Conservation (phyloP, 1,140 invertebrate genomes). For the Drosophila ohnishii region DNA sequence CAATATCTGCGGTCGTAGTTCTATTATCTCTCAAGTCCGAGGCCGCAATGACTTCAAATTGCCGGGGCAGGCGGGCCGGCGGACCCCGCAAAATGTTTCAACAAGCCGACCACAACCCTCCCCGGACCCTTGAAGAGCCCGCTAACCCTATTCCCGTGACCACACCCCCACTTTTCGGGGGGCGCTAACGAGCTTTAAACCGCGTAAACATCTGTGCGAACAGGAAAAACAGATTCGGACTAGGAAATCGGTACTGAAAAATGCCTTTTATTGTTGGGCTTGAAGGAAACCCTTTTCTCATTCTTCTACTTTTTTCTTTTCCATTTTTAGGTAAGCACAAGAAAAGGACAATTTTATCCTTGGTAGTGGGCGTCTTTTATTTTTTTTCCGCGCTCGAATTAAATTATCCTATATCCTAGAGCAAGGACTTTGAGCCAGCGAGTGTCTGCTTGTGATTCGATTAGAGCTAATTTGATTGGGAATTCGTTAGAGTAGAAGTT, state of each 20-base stretch:
- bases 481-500: slow-evolving; percentile 37
- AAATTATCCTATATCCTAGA: slow-evolving; percentile 32
- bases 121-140: background rate
- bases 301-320: background rate
- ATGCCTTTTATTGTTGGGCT: slow-evolving; percentile 32
- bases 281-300: slow-evolving; percentile 29
- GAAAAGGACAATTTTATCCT: slow-evolving; percentile 34
- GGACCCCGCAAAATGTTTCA: slow-evolving; percentile 55
- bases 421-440: slow-evolving; percentile 13
- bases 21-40: slow-evolving; percentile 68
- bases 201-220: slow-evolving; percentile 72
- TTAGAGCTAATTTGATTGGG: slow-evolving; percentile 47
- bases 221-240: slow-evolving; percentile 47
- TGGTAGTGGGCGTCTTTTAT: slow-evolving; percentile 18
- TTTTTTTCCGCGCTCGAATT: slow-evolving; percentile 14
- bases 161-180: slow-evolving; percentile 12
- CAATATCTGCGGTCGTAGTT: slow-evolving; percentile 68
- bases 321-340: background rate
- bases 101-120: slow-evolving; percentile 35
- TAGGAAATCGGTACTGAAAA: slow-evolving; percentile 22
- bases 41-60: slow-evolving; percentile 60
- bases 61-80: slow-evolving; percentile 21
- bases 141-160: slow-evolving; percentile 9
- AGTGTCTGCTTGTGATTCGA: slow-evolving; percentile 39
- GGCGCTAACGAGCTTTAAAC: slow-evolving; percentile 67